A percentile compares a stretch with the other conserved stretches of the same genome.
Evolutionary conservation across 2,113 vertebrate species (phyloP).

Genomic region (Onychostoma macrolepis): DNA sequence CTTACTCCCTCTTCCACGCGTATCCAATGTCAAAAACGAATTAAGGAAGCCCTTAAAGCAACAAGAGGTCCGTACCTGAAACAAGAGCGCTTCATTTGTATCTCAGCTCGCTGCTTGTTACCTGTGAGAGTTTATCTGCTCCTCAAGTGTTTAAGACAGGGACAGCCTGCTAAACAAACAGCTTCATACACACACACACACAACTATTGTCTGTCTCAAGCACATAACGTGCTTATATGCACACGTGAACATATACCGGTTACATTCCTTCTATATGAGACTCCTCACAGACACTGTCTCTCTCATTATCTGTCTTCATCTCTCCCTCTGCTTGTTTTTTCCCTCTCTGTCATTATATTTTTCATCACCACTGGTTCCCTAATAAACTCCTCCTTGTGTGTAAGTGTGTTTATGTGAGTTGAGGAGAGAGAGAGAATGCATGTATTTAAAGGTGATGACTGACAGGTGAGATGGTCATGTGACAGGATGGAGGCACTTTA

Average conservation of each 20-base stretch:
- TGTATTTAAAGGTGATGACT: constrained; percentile 7
- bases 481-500: neutral
- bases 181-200: neutral
- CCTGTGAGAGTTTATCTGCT: constrained; percentile 11
- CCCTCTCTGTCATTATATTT: constrained; percentile 27
- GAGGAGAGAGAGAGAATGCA: neutral
- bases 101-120: neutral
- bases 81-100: neutral
- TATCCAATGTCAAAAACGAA: neutral
- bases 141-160: neutral
- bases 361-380: constrained; percentile 8
- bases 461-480: neutral
- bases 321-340: constrained; percentile 1
- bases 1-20: neutral
- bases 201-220: neutral
- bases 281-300: neutral
- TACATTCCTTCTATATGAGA: constrained; percentile 20
- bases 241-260: neutral
- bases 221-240: constrained; percentile 6
- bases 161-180: constrained; percentile 21
- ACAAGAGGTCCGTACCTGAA: neutral
- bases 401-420: neutral
- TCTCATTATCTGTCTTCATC: constrained; percentile 16
- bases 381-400: neutral
- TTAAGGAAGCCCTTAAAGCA: neutral